Conservation (phyloP, 2,888 invertebrate genomes). For the Stenoptilia bipunctidactyla region DNA sequence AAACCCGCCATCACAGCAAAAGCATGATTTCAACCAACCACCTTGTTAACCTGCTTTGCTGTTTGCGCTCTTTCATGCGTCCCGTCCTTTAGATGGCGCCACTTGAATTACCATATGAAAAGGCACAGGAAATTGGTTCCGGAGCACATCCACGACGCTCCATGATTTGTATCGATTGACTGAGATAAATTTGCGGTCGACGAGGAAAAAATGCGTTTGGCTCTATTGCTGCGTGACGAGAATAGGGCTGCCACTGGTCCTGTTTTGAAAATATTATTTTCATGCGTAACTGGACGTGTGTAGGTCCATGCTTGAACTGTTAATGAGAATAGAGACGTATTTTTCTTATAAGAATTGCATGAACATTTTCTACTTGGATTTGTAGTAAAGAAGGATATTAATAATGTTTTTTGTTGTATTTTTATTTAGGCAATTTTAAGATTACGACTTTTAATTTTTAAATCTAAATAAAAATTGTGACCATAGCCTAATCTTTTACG, state of each 20-base stretch:
- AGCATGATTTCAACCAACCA: no score
- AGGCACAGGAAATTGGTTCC: conserved; percentile 65
- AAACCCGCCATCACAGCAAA: no score
- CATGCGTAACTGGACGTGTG: conserved; percentile 5
- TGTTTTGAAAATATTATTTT: conserved; percentile 6
- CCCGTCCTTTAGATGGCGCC: conserved; percentile 31
- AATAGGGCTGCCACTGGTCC: neutral
- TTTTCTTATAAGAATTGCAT: no score
- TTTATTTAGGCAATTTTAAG: no score
- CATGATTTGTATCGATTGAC: conserved; percentile 47
- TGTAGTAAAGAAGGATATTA: no score
- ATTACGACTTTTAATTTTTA: no score
- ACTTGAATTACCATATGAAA: conserved; percentile 63
- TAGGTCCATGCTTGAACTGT: no score
- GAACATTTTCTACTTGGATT: no score
- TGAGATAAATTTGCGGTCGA: conserved; percentile 22
- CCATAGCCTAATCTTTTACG: no score
- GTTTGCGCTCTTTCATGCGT: conserved; percentile 27
- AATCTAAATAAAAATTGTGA: no score
- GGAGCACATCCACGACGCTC: conserved; percentile 37
- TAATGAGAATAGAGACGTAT: no score
- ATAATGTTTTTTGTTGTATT: no score
- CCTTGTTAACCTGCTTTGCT: conserved; percentile 16
- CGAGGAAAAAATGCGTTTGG: conserved; percentile 13
- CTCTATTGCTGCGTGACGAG: neutral